phyloP scores from a whole-genome alignment of 2,113 vertebrate species.

The Burhinus bistriatus region DNA sequence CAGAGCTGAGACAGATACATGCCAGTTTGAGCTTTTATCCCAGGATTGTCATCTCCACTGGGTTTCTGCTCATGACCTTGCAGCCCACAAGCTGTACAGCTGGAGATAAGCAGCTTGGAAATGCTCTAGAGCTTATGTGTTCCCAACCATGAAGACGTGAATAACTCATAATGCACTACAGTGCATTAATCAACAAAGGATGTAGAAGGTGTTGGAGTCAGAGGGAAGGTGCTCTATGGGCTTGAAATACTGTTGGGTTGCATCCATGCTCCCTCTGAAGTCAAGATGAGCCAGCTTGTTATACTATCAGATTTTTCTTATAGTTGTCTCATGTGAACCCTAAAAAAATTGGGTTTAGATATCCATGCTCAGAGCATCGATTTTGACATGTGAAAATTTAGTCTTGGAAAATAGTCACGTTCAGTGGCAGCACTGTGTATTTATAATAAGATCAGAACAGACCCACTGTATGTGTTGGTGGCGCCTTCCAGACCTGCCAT shows the following conservation, averaged over 20 bases:
- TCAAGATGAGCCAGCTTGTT: not conserved
- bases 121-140: not conserved
- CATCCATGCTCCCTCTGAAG: not conserved
- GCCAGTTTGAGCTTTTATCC: not conserved
- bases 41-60: fast-evolving
- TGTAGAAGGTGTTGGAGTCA: not conserved
- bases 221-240: not conserved
- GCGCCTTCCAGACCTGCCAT: not conserved
- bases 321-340: not conserved
- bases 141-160: not conserved
- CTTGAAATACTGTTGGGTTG: not conserved
- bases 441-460: not conserved
- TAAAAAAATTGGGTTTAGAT: not conserved
- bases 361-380: not conserved
- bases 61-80: not conserved
- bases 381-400: not conserved
- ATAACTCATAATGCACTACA: not conserved
- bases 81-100: not conserved
- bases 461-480: not conserved
- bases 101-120: not conserved
- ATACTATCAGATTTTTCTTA: not conserved
- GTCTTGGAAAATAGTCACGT: not conserved
- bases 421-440: not conserved
- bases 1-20: not conserved
- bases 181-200: not conserved